These are phyloP conservation scores for Eutrigla gurnardus DNA, from an alignment of 2,797 vertebrate genomes.

Conservation along the genomic window DNA sequence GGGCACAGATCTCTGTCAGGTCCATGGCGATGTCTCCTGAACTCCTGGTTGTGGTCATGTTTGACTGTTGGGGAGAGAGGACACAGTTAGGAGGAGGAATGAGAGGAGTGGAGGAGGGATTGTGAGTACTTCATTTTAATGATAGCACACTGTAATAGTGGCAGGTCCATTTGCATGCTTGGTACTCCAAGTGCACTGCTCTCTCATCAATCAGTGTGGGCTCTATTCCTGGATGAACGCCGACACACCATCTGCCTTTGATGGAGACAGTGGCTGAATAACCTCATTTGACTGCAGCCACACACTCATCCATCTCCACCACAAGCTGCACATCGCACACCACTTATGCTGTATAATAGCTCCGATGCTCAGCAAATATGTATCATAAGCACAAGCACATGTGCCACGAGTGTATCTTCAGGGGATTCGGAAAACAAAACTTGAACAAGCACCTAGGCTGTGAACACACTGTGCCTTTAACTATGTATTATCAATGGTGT, in stretches of 20 bases:
- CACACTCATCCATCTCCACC: slow-evolving; percentile 34
- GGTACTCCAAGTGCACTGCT: slow-evolving; percentile 34
- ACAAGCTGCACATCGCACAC: slow-evolving; percentile 37
- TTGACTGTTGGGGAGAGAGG: slow-evolving; percentile 82
- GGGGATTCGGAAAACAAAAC: not conserved
- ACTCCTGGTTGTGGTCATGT: slow-evolving; percentile 92
- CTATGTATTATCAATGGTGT: not conserved
- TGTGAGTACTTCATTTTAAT: slow-evolving; percentile 59
- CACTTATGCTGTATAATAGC: slow-evolving; percentile 28
- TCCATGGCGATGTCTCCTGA: slow-evolving; percentile 95
- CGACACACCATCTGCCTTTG: slow-evolving; percentile 63
- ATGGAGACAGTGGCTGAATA: slow-evolving; percentile 56
- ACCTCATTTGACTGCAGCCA: slow-evolving; percentile 52
- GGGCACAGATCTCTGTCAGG: slow-evolving; percentile 89
- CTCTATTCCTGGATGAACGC: slow-evolving; percentile 72
- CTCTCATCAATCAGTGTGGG: slow-evolving; percentile 68
- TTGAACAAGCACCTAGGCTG: not conserved
- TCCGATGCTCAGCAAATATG: slow-evolving; percentile 18
- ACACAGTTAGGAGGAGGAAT: slow-evolving; percentile 18
- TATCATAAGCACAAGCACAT: slow-evolving; percentile 37
- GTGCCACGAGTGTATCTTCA: not conserved
- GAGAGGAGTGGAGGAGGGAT: not conserved
- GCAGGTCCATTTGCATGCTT: slow-evolving; percentile 51
- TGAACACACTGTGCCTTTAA: not conserved
- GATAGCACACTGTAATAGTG: slow-evolving; percentile 39